Percentiles rank a stretch among this genome's conserved stretches.
Evolutionary conservation across 2,113 vertebrate genomes (phyloP).

Genomic region (Tricholaema leucomelas): DNA sequence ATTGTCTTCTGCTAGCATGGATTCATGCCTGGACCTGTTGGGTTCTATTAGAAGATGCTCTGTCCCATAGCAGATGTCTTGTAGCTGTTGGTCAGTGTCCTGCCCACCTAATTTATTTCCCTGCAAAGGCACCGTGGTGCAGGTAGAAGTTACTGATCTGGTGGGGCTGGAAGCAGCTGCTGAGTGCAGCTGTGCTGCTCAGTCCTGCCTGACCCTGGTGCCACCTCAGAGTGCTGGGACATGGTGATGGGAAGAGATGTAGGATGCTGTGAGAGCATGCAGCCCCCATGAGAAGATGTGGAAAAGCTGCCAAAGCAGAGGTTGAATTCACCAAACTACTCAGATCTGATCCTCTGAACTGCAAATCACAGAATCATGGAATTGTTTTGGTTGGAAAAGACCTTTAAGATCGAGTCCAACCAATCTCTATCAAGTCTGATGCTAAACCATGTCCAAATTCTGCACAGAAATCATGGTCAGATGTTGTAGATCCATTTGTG

Average conservation of each 20-base stretch:
- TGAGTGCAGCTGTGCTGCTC: no score
- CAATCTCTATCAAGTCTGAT: no score
- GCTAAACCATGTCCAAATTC: not conserved
- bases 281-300: accelerated
- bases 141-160: not conserved
- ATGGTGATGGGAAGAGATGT: accelerated
- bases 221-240: not conserved
- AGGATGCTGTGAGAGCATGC: accelerated
- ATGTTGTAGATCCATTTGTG: not conserved
- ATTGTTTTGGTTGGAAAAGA: no score
- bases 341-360: not conserved
- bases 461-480: not conserved
- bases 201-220: not conserved
- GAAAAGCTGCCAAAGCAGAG: not conserved
- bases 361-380: not conserved
- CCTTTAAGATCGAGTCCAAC: no score
- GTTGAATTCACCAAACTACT: no score
- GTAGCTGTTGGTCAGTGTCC: not conserved
- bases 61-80: accelerated
- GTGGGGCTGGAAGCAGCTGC: accelerated
- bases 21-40: accelerated
- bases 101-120: not conserved
- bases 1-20: not conserved
- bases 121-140: not conserved
- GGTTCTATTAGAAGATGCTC: not conserved